Evolutionary conservation across 1,140 invertebrate genomes (phyloP), one percentile per base, ranked within the genome.

Genomic region (Caenorhabditis remanei): DNA sequence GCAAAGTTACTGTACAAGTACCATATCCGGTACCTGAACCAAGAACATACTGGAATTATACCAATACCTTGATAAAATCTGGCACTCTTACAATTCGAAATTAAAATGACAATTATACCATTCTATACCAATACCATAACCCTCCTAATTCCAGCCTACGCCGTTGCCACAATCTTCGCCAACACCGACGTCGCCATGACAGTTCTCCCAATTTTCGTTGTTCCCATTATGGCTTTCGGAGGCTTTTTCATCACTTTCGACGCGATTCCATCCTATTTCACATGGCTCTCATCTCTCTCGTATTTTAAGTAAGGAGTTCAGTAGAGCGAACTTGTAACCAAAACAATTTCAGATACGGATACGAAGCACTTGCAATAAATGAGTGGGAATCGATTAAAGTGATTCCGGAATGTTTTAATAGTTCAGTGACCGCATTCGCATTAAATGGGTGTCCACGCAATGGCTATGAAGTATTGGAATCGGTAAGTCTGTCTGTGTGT

Each of bases 221-320:
- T 98, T 86, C 97, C 97, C 0, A 96, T 98, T 92, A 94, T 98
- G 93, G 93, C 98, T 14, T 98, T 98, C 93, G 97, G 97, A 65
- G 97, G 97, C 71, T 98, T 97, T 93, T 98, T 98, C 93, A 93
- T 99, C 21, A 98, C 98, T 92, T 93, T 86, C 89, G 96, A 96
- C 4, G 96, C 96, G 0, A 95, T 97, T 55, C 97, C 97, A 2
- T 93, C 94, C 0, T 98, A 97, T 91, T 95, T 98, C 79, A 94
- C 95, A 83, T 98, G 97, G 97, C 93, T 98, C 84, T 96, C 96
- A 19, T 96, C 97, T 93, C 93, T 98, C 19, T 98, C 97, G 0
- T 98, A 97, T 97, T 98, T 98, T 93, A 95, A 95, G 65, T 85
- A 14, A 84, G 19, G 50, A 53, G 50, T 53, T 14, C 50, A 3